phyloP scores from a whole-genome alignment of 2,113 vertebrate species.

The Thamnaconus septentrionalis region DNA sequence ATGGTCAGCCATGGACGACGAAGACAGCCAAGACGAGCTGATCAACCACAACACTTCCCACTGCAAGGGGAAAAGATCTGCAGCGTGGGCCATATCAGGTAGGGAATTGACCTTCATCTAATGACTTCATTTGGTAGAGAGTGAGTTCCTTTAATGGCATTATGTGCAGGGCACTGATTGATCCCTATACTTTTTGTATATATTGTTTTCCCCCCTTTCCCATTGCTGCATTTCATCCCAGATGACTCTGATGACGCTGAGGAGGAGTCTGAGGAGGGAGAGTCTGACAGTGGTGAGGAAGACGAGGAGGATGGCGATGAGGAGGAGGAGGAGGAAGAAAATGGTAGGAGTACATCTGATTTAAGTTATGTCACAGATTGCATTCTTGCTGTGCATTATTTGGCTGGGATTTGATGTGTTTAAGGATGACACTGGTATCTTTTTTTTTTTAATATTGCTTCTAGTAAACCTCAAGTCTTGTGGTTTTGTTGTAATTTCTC shows the following conservation, averaged over 20 bases:
- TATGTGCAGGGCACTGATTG: too few species aligned
- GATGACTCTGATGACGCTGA: slow-evolving; percentile 79
- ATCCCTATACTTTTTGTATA: background rate
- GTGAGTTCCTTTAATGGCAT: too few species aligned
- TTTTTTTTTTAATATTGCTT: too few species aligned
- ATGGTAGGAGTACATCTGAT: slow-evolving; percentile 71
- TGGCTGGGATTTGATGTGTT: background rate
- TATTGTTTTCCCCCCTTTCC: background rate
- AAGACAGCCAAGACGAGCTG: slow-evolving; percentile 89
- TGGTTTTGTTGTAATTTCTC: too few species aligned
- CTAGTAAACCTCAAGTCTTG: too few species aligned
- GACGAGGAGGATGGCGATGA: slow-evolving; percentile 71
- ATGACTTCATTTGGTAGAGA: background rate
- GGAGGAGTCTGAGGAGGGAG: slow-evolving; percentile 70
- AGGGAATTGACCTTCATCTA: background rate
- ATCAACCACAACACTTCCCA: slow-evolving; percentile 77
- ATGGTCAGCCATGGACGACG: slow-evolving; percentile 90
- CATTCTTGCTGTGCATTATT: background rate
- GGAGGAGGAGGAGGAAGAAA: slow-evolving; percentile 65
- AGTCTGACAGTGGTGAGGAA: slow-evolving; percentile 71
- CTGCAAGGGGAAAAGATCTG: slow-evolving; percentile 72
- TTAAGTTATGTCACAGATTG: background rate
- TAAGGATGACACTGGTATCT: background rate
- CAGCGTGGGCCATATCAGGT: slow-evolving; percentile 77
- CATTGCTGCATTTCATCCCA: slow-evolving; percentile 13